These are phyloP conservation scores for Leucoraja erinaceus DNA, from an alignment of 2,113 vertebrate genomes.

Conservation along the genomic window DNA sequence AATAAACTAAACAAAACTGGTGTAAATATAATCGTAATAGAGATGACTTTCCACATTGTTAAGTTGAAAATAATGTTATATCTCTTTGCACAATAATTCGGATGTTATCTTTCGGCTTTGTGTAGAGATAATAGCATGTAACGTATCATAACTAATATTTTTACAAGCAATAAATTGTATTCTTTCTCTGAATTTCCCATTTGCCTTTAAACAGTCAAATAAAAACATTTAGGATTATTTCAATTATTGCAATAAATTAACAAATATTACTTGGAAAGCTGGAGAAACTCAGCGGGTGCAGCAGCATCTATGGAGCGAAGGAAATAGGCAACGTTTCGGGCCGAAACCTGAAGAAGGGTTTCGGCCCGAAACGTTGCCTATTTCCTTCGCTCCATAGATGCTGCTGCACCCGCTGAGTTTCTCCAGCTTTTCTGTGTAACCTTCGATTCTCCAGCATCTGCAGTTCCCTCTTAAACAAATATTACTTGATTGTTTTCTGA, in stretches of 20 bases:
- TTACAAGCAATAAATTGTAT: neutral
- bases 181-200: neutral
- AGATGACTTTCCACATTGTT: neutral
- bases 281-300: no score
- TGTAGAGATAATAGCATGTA: neutral
- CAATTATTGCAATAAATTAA: neutral
- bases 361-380: no score
- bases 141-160: neutral
- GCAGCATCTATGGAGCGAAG: no score
- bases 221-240: neutral
- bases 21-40: neutral
- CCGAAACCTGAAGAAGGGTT: no score
- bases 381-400: no score
- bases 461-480: no score
- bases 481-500: neutral
- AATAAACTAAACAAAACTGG: neutral
- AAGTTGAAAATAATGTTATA: neutral
- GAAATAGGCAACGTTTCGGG: no score
- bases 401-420: no score
- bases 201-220: neutral
- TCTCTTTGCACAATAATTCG: neutral
- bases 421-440: no score
- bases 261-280: no score
- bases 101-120: neutral
- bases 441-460: no score